Base-by-base conservation (phyloP, 64 coral and sea anemone genomes). In the Pocillopora verrucosa region DNA sequence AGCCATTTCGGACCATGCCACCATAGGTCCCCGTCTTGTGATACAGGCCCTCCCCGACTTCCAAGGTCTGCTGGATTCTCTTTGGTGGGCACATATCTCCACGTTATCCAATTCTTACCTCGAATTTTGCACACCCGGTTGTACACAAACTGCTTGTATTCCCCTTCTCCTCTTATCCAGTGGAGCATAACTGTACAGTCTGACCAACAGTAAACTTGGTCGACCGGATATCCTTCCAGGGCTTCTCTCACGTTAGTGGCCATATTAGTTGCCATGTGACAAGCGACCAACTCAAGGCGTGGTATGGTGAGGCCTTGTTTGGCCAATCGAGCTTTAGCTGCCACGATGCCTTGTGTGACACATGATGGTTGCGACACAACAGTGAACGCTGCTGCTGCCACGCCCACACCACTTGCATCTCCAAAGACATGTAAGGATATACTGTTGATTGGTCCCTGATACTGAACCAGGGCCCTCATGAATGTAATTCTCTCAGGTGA, bases 211-310 rank as follows among this genome's bases (percentile, higher is more conserved):
- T 79, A 73, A 3, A 89, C 73, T 61, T 25, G 59, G 11, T 37
- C 84, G 11, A 89, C 87, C 19, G 74, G 41, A 35, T 60, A 63
- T 13, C 80, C 87, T 24, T 72, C 51, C 1, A 89, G 80, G 11
- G 87, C 38, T 25, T 45, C 17, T 13, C 16, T 85, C 0, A 94
- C 80, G 30, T 85, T 86, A 41, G 83, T 19, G 10, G 89, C 88
- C 58, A 94, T 11, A 79, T 94, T 94, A 16, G 88, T 78, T 4
- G 92, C 92, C 92, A 86, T 94, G 76, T 87, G 92, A 9, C 62
- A 56, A 30, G 90, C 65, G 16, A 86, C 73, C 1, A 86, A 61
- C 77, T 91, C 91, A 20, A 93, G 34, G 24, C 91, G 51, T 14
- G 85, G 78, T 60, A 93, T 88, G 12, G 56, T 88, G n/a, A 93